phyloP scores from a whole-genome alignment of 2,113 vertebrate genomes.

The Mugil cephalus region DNA sequence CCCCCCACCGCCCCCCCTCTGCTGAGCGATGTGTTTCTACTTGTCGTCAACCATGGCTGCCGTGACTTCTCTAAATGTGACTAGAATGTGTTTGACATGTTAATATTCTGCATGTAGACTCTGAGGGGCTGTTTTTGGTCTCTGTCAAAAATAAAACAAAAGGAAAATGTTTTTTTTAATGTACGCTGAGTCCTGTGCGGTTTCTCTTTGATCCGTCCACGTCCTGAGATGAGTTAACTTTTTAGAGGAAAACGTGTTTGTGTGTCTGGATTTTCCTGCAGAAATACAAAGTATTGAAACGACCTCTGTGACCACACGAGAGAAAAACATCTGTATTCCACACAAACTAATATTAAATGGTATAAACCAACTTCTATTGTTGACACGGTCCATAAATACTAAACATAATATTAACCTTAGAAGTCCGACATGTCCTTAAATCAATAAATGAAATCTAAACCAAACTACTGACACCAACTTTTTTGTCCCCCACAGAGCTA shows the following conservation, averaged over 20 bases:
- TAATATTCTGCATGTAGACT: constrained; percentile 92
- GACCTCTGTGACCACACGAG: constrained; percentile 5
- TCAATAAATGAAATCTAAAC: no score
- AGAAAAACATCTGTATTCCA: constrained; percentile 11
- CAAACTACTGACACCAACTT: no score
- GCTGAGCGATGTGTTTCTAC: constrained; percentile 80
- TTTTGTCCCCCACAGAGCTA: no score
- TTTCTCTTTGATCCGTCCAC: constrained; percentile 14
- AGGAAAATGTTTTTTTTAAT: constrained; percentile 65
- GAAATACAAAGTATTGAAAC: not conserved
- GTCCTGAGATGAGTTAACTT: constrained; percentile 8
- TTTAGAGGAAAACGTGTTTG: not conserved
- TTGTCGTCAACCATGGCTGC: constrained; percentile 85
- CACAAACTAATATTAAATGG: not conserved
- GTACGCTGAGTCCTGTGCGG: constrained; percentile 10
- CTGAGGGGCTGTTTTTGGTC: constrained; percentile 83
- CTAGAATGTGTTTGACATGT: constrained; percentile 90
- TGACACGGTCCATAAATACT: not conserved
- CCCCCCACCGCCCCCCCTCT: not conserved
- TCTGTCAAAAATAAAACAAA: constrained; percentile 82
- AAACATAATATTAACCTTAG: no score
- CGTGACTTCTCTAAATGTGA: constrained; percentile 83
- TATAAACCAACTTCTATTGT: no score
- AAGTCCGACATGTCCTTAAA: no score
- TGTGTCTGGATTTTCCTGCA: not conserved